Base-by-base conservation (phyloP, 2,797 vertebrate species). In the Sebastes goodei region DNA sequence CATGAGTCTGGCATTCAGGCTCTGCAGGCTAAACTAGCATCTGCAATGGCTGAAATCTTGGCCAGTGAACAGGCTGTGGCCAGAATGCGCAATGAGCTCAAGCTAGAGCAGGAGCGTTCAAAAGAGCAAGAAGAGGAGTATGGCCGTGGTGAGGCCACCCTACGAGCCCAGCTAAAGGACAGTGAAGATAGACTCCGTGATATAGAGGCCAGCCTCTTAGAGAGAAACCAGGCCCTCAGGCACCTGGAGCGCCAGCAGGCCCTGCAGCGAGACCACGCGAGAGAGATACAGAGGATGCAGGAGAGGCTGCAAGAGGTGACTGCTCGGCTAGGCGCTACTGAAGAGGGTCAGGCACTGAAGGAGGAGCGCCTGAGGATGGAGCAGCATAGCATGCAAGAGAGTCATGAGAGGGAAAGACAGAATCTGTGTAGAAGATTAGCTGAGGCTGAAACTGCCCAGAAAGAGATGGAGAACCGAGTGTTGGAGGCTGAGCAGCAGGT, bases 211-310 rank as follows among this genome's bases (percentile, higher is more conserved):
- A 95, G 94, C 75, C 96, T 99, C 46, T 89, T 99, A 30, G 97
- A 98, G 88, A 97, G 97, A 91, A 98, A 93, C 15, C 98, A 98
- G 90, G 97, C 97, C 68, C 96, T 99, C 14, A 91, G 97, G 75
- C 96, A 97, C 76, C 91, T 99, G 66, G 98, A 98, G 89, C 96
- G 92, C 57, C 97, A 98, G 88, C 98, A 98, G 92, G 97, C 97
- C 0, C 88, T 99, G 78, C 98, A 99, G 77, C 91, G 95, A 78
- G 98, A 98, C 93, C 96, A 97, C 74, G 92, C 97, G 76, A 96
- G 97, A 76, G 98, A 99, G 85, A 96, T 97, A 7, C 97, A 98
- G 88, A 89, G 96, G 74, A 94, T 99, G 12, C 97, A 98, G 84
- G 98, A 98, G 68, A 96, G 96, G 81, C 95, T 99, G 0, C 86